Base-by-base conservation (phyloP, 2,888 invertebrate genomes). In the Clanis bilineata region DNA sequence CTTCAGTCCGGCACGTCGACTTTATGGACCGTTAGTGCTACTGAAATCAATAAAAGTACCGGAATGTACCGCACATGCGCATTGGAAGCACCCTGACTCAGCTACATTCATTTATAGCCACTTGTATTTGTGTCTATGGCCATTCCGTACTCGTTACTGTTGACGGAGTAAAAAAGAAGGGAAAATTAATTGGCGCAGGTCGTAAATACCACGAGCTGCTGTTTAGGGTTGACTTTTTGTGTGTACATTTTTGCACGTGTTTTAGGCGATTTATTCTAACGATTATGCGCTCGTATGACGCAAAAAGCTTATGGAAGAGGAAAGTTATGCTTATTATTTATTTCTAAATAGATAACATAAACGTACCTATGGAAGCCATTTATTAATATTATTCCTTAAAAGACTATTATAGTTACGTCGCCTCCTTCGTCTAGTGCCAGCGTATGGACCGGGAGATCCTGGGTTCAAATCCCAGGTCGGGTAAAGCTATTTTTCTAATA, bases 11-110 rank as follows among this genome's bases (percentile, higher is more conserved):
- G 90, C 87, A 89, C 89, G 89, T 88, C 89, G 89, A 83, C 79
- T 86, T 87, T 89, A 92, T 93, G 87, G 92, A 87, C 92, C 93
- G 93, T 94, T 93, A 93, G 93, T 93, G 93, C 94, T 93, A 94
- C 94, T 93, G 94, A 93, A 94, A 94, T 94, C 94, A 94, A 94
- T 94, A 94, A 94, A 94, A 94, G 93, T 92, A 85, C 90, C 87
- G 83, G 92, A 93, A 93, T 92, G 90, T 90, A 90, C 91, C 85
- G 93, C 92, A 85, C 93, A 93, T 92, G 93, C 93, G 93, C 92
- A 82, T 70, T 83, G 71, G 74, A 77, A 73, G 74, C 76, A 71
- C 76, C 76, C 74, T 88, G 91, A 92, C 79, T 90, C 90, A 90
- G 91, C 91, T 89, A 90, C 89, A 89, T 88, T 90, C 83, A 80